Evolutionary conservation across 1,140 invertebrate genomes (phyloP), one percentile per base, ranked within the genome.

Genomic region (Heliothis virescens): DNA sequence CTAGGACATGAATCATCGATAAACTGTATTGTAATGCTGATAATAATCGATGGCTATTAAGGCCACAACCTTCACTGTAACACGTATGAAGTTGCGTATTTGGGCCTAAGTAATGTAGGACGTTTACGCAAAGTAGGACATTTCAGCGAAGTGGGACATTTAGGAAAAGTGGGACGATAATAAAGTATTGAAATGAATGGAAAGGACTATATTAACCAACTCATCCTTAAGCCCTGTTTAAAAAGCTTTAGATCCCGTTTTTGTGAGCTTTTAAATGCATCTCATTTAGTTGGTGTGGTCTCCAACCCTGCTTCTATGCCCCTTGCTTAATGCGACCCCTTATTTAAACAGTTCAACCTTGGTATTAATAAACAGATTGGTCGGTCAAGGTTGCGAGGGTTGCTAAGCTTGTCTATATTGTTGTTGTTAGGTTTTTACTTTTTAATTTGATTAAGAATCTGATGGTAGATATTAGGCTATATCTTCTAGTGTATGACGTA

Each of bases 41-140:
- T 48, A 67, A 7, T 48, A 67, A 67, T 67, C 63, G 63, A 67
- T 67, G 63, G 63, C 41, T 41, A 67, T 67, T 67, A 67, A 67
- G 63, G 63, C 13, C 63, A 48, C 29, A 41, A 48, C 63, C 63
- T 67, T 67, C 63, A 67, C 18, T n/a, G 10, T 15, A 5, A 47
- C 15, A 67, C 16, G 41, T 67, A 67, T 67, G 63, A 21, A 18
- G 41, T 67, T 67, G 63, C 63, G 63, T 67, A 67, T 67, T 67
- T 67, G 10, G n/a, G 63, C 18, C 41, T 67, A n/a, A 48, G 26
- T 13, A 12, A 67, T 48, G 41, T 67, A 48, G 34, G 57, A 13
- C 34, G 12, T 34, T 47, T 0, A 41, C 2, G 41, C 7, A 41
- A 47, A 11, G n/a, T 48, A 18, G 62, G 34, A 41, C 13, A 47